Percentiles rank a stretch among this genome's conserved stretches.
Conservation (phyloP, 2,888 invertebrate species). For the Pachliopta kotzebuea region DNA sequence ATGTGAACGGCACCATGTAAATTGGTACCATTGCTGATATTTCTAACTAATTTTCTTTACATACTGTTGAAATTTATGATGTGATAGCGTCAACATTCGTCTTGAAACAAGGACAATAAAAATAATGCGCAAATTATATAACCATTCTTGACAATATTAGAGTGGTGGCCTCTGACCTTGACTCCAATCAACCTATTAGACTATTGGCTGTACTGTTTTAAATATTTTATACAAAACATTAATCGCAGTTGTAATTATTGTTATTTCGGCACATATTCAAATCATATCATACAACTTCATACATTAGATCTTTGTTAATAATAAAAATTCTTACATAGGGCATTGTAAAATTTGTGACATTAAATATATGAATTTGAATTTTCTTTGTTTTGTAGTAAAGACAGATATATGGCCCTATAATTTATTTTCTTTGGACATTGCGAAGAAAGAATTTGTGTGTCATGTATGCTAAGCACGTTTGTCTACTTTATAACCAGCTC, state of each 20-base stretch:
- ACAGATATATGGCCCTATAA: constrained; percentile 3
- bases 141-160: too few species aligned
- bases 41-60: too few species aligned
- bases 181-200: too few species aligned
- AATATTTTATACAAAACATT: not conserved
- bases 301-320: not conserved
- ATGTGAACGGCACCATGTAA: too few species aligned
- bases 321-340: not conserved
- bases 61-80: too few species aligned
- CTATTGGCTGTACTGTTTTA: not conserved
- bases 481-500: constrained; percentile 15
- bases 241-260: not conserved
- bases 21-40: too few species aligned
- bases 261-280: too few species aligned
- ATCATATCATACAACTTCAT: too few species aligned
- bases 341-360: not conserved
- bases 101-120: too few species aligned
- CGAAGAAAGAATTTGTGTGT: constrained; percentile 23
- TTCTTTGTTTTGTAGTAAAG: constrained; percentile 18
- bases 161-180: too few species aligned
- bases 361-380: constrained; percentile 2
- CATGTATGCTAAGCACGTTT: constrained; percentile 16
- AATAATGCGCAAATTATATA: too few species aligned
- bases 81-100: too few species aligned
- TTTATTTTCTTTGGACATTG: constrained; percentile 13